Conservation (phyloP, 2,888 invertebrate genomes). For the Emmelina monodactyla region DNA sequence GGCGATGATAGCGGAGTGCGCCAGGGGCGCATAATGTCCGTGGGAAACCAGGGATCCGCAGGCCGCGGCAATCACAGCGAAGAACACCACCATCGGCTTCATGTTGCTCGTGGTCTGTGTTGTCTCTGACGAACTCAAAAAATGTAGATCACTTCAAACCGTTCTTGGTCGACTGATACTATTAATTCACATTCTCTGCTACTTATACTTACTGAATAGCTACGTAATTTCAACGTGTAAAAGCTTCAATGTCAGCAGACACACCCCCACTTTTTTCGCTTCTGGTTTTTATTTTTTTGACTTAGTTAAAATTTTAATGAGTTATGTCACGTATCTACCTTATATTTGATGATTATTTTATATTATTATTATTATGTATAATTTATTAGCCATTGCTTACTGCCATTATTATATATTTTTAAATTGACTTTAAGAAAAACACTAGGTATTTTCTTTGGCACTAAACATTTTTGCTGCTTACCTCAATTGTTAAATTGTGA, state of each 20-base stretch:
- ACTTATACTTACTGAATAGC: conserved; percentile 59
- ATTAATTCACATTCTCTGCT: conserved; percentile 24
- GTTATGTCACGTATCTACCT: no score
- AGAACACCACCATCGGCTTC: conserved; percentile 69
- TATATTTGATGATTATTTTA: no score
- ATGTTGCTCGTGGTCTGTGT: conserved; percentile 51
- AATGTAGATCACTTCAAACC: conserved; percentile 38
- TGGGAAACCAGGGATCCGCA: conserved; percentile 56
- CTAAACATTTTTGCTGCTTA: no score
- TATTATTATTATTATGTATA: no score
- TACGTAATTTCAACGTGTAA: conserved; percentile 55
- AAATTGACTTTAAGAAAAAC: no score
- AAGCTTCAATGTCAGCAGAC: conserved; percentile 29
- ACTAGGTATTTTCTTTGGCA: no score
- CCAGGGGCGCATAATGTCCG: conserved; percentile 54
- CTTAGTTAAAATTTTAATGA: no score
- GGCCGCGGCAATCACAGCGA: conserved; percentile 67
- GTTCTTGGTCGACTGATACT: conserved; percentile 39
- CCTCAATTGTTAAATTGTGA: no score
- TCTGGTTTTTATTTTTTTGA: no score
- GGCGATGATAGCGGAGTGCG: conserved; percentile 56
- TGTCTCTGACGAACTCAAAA: conserved; percentile 26
- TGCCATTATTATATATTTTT: no score
- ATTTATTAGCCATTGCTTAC: no score
- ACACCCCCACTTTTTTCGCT: no score